phyloP scores from a whole-genome alignment of 2,797 vertebrate genomes.

The Menidia menidia region DNA sequence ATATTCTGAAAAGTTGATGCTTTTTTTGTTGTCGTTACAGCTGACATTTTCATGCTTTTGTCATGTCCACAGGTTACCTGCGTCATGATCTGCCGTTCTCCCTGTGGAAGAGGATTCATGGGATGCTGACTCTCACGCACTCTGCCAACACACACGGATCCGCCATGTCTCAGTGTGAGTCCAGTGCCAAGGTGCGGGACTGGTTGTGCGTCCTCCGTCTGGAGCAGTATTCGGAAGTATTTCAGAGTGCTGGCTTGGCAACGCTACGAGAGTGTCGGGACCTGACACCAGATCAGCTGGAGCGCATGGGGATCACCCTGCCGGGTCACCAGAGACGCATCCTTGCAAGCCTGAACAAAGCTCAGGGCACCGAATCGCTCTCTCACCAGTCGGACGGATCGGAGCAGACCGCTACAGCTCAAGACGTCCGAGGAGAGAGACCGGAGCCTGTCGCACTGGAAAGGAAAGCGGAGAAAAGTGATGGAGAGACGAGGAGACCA shows the following conservation, averaged over 20 bases:
- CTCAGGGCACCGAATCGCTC: conserved; percentile 61
- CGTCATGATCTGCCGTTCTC: conserved; percentile 52
- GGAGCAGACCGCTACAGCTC: conserved; percentile 12
- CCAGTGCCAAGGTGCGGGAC: conserved; percentile 70
- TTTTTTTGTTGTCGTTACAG: not conserved
- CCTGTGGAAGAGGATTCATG: conserved; percentile 14
- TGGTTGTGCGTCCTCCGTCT: conserved; percentile 89
- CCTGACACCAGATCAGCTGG: conserved; percentile 80
- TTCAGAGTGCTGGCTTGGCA: conserved; percentile 76
- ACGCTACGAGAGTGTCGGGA: conserved; percentile 82
- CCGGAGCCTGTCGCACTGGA: conserved; percentile 28
- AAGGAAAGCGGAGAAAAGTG: conserved; percentile 27
- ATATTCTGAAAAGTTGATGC: no score
- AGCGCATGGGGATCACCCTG: conserved; percentile 85
- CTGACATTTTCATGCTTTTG: conserved; percentile 5
- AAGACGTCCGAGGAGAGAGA: conserved; percentile 27
- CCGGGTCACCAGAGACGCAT: conserved; percentile 92
- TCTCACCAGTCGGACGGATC: conserved; percentile 17
- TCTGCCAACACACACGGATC: conserved; percentile 8
- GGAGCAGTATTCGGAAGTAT: conserved; percentile 87
- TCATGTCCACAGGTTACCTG: conserved; percentile 49
- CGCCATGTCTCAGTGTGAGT: conserved; percentile 67
- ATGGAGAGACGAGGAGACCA: conserved; percentile 23
- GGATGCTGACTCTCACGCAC: conserved; percentile 13
- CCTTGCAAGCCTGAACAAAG: conserved; percentile 88